phyloP scores from a whole-genome alignment of 2,888 invertebrate species.

The Pteria penguin region DNA sequence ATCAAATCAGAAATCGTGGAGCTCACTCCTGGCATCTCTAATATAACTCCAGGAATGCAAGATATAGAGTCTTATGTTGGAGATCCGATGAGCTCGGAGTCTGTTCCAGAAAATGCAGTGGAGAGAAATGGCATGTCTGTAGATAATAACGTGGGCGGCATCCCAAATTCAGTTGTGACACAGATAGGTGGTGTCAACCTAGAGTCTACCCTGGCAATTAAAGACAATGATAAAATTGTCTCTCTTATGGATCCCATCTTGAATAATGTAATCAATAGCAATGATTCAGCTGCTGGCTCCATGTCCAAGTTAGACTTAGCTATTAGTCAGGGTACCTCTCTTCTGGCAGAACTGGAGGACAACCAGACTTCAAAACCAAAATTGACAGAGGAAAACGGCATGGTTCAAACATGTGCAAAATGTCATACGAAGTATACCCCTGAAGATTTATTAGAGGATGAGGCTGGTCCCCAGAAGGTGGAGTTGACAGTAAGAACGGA shows the following conservation, averaged over 20 bases:
- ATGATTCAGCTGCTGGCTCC: not conserved
- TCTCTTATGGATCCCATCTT: not conserved
- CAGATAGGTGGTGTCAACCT: not conserved
- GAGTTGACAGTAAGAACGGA: conserved; percentile 20
- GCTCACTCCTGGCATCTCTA: conserved; percentile 14
- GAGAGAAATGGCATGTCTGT: not conserved
- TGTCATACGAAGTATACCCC: not conserved
- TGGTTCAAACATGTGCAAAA: not conserved
- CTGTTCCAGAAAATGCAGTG: not conserved
- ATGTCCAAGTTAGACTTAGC: not conserved
- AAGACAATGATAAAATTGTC: not conserved
- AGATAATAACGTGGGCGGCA: not conserved
- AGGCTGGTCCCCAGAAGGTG: not conserved
- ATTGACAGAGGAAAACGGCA: not conserved
- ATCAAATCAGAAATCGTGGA: conserved; percentile 38
- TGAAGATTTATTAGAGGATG: not conserved
- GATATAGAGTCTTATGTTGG: conserved; percentile 3
- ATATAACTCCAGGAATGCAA: not conserved
- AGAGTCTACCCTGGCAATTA: not conserved
- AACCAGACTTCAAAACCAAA: not conserved
- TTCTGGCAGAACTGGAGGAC: not conserved
- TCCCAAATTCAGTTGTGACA: not conserved
- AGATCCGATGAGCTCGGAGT: not conserved
- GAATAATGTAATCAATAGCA: not conserved
- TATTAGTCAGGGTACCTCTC: not conserved